Conservation (phyloP, 2,797 vertebrate genomes). For the Iguana delicatissima region DNA sequence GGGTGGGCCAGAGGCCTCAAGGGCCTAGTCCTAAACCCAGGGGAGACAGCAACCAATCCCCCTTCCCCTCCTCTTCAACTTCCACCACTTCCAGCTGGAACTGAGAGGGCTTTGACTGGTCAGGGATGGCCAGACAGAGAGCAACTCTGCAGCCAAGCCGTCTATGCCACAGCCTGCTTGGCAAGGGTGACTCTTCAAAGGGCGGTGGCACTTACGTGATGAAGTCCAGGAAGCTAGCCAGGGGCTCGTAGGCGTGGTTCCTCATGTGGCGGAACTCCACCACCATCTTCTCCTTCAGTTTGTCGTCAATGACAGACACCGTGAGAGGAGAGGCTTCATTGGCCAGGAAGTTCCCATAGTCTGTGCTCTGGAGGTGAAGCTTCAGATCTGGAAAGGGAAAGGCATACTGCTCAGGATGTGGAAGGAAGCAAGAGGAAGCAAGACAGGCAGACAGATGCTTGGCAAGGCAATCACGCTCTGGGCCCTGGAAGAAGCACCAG, state of each 20-base stretch:
- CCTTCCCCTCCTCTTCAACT: too few species aligned
- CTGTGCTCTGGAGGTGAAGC: conserved; percentile 97
- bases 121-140: not conserved
- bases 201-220: conserved; percentile 88
- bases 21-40: too few species aligned
- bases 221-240: conserved; percentile 98
- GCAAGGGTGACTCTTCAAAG: not conserved
- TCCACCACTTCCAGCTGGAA: too few species aligned
- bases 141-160: not conserved
- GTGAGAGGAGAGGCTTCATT: conserved; percentile 97
- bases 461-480: too few species aligned
- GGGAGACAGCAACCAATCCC: too few species aligned
- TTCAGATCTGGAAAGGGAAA: conserved; percentile 88
- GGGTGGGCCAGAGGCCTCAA: too few species aligned
- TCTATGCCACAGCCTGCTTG: too few species aligned
- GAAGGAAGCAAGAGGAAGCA: too few species aligned
- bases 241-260: conserved; percentile 97
- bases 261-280: conserved; percentile 99
- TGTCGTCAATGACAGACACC: conserved; percentile 97
- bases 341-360: conserved; percentile 97
- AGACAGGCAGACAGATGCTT: too few species aligned
- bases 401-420: too few species aligned
- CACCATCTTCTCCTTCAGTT: conserved; percentile 99
- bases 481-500: too few species aligned
- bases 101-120: not conserved